A percentile compares a stretch with the other conserved stretches of the same genome.
These are phyloP conservation scores for Ectemnius continuus DNA, from an alignment of 2,888 invertebrate genomes.

Conservation along the genomic window DNA sequence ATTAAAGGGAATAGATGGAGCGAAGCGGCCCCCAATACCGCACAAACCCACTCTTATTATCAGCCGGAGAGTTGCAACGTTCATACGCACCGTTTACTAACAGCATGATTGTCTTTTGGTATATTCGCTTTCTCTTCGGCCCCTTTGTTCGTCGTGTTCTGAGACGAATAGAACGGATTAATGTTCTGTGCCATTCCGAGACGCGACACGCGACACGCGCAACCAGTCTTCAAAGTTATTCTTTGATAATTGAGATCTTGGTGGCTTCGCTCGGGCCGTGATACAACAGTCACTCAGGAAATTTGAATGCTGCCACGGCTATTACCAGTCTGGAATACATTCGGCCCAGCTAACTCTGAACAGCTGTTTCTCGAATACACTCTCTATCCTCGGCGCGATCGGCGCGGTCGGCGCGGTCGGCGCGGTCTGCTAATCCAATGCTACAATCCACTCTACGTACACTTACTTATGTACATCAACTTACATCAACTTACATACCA, in stretches of 20 bases:
- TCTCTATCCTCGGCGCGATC: no score
- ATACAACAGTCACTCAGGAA: slow-evolving; percentile 71
- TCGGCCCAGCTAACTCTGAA: slow-evolving; percentile 41
- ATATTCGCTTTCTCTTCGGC: slow-evolving; percentile 87
- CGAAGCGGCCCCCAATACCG: no score
- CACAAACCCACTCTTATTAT: not conserved
- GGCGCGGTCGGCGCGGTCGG: no score
- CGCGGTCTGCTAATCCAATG: no score
- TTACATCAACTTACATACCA: no score
- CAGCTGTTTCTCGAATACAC: slow-evolving; percentile 58
- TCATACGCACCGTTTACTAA: slow-evolving; percentile 88
- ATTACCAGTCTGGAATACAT: slow-evolving; percentile 64
- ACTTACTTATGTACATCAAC: no score
- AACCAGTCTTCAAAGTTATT: slow-evolving; percentile 21
- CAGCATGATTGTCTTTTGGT: slow-evolving; percentile 90
- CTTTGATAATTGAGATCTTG: slow-evolving; percentile 36
- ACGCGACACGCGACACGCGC: slow-evolving; percentile 9
- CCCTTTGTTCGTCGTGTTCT: slow-evolving; percentile 87
- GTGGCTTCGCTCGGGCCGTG: slow-evolving; percentile 50
- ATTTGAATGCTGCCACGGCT: slow-evolving; percentile 71
- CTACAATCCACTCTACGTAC: no score
- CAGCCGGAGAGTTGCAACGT: not conserved
- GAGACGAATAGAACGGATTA: slow-evolving; percentile 88
- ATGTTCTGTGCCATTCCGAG: slow-evolving; percentile 91
- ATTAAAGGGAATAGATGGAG: not conserved